phyloP scores from a whole-genome alignment of 2,113 vertebrate species.

The Malurus alboscapulatus region DNA sequence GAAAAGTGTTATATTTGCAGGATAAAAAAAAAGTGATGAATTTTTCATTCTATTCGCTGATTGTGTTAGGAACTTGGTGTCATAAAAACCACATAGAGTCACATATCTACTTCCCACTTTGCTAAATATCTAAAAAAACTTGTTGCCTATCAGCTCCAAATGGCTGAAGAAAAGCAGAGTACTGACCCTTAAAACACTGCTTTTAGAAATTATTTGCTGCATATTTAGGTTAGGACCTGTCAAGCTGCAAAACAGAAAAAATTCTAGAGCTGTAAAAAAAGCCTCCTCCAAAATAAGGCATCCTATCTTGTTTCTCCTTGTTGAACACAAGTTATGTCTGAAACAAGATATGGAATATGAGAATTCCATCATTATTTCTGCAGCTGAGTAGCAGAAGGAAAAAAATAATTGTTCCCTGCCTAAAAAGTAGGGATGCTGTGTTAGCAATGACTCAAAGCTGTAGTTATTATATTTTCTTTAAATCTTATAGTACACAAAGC shows the following conservation, averaged over 20 bases:
- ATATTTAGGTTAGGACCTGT: neutral
- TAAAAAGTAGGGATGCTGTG: neutral
- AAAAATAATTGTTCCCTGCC: neutral
- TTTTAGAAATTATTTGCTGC: neutral
- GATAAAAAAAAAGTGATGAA: neutral
- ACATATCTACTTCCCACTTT: neutral
- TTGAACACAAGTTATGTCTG: neutral
- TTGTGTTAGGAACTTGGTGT: neutral
- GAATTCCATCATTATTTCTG: neutral
- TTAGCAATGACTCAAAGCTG: neutral
- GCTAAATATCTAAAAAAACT: neutral
- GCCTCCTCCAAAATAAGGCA: neutral
- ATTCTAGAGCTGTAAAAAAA: neutral
- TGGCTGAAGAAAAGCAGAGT: neutral
- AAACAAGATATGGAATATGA: neutral
- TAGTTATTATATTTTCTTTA: neutral
- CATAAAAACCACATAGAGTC: neutral
- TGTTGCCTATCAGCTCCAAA: neutral
- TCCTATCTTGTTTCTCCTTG: neutral
- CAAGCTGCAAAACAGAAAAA: neutral
- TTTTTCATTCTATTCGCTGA: neutral
- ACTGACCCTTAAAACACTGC: neutral
- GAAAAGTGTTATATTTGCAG: neutral
- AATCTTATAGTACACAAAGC: neutral
- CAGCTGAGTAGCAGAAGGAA: neutral